Base-by-base conservation (phyloP, 2,888 invertebrate genomes). In the Acutogordius australiensis region DNA sequence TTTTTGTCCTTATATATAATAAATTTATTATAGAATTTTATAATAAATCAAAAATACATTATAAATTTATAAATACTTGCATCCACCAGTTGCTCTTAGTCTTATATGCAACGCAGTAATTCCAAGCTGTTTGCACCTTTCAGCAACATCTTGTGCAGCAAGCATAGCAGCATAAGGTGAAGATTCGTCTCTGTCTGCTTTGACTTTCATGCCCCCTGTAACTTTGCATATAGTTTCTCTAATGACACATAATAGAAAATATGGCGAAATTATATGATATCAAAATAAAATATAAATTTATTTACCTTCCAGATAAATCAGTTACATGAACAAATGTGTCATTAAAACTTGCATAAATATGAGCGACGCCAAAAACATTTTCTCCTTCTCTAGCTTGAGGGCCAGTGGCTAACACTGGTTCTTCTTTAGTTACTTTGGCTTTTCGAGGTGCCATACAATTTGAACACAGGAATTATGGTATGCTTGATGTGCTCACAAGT, bases 81-180 rank as follows among this genome's bases (percentile, higher is more conserved):
- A 94, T 63, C 97, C 97, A 67, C 97, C 97, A 62, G 94, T 97
- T 37, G 94, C 97, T 69, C 97, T 79, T 65, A 97, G 77, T 73
- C 94, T 94, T 67, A 97, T 90, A 76, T 99, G 94, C 58, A 97
- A 78, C 13, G 97, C 94, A 63, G 86, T 94, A 70, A 97, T 94
- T 61, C 94, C 94, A 60, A 68, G 66, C 67, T 68, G 60, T 75
- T 91, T 94, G 77, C 94, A 97, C 70, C 87, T 88, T 70, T 97
- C 97, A 66, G 97, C 90, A 62, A 97, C 97, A 77, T 99, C 97
- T 78, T 97, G 94, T 65, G 94, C 94, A 67, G 97, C 97, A 76
- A 97, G 87, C 97, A 97, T 99, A 80, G 97, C 97, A 68, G 97
- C 97, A 71, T 97, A 99, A 58, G 97, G 97, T 57, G 94, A 94